These are phyloP conservation scores for Rugalucina vietnamica DNA, from an alignment of 2,888 invertebrate species.

Conservation along the genomic window DNA sequence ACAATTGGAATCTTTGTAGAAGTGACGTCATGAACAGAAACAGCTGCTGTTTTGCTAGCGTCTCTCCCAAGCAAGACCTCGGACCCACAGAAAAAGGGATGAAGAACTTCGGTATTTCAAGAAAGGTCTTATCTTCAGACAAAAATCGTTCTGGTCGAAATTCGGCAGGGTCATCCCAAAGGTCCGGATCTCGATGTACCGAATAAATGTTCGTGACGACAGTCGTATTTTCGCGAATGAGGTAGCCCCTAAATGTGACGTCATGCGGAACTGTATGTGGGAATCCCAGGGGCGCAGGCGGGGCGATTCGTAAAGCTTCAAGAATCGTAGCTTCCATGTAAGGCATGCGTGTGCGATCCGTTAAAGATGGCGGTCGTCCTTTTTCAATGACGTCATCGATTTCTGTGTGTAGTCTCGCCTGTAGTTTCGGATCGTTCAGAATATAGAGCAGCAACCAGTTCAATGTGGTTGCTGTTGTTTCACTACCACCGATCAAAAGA, in stretches of 20 bases:
- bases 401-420: slow-evolving; percentile 59
- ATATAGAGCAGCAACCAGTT: slow-evolving; percentile 93
- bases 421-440: slow-evolving; percentile 89
- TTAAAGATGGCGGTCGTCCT: slow-evolving; percentile 57
- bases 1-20: neutral
- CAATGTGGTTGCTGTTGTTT: slow-evolving; percentile 92
- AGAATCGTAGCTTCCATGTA: slow-evolving; percentile 76
- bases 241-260: slow-evolving; percentile 69
- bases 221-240: slow-evolving; percentile 74
- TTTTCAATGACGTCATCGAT: slow-evolving; percentile 80
- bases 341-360: slow-evolving; percentile 61
- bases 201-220: slow-evolving; percentile 70
- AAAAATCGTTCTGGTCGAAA: slow-evolving; percentile 76
- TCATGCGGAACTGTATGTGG: slow-evolving; percentile 69
- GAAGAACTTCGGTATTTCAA: slow-evolving; percentile 30
- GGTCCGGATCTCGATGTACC: slow-evolving; percentile 63
- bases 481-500: slow-evolving; percentile 82
- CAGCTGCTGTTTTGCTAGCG: slow-evolving; percentile 41
- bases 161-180: slow-evolving; percentile 67
- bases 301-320: slow-evolving; percentile 72
- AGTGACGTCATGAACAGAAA: slow-evolving; percentile 38
- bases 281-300: slow-evolving; percentile 67
- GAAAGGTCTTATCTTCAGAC: neutral
- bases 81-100: slow-evolving; percentile 49
- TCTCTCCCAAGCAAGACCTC: slow-evolving; percentile 50